phyloP scores from a whole-genome alignment of 2,888 invertebrate species.

The Tethea ocularis region DNA sequence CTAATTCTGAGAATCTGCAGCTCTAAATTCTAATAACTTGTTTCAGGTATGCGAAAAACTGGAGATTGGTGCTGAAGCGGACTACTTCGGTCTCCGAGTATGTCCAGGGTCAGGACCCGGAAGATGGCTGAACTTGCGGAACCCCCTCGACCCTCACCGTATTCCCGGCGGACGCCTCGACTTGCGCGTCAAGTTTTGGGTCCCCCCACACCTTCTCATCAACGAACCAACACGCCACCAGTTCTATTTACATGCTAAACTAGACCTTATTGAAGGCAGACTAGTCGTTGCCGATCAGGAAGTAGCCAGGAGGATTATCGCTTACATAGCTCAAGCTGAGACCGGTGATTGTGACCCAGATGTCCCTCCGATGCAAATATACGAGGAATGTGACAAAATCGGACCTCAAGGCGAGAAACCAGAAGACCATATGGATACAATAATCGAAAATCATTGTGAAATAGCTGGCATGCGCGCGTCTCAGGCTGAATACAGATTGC shows the following conservation, averaged over 20 bases:
- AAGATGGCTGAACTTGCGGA: slow-evolving; percentile 94
- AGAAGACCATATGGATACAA: slow-evolving; percentile 85
- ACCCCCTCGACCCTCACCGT: slow-evolving; percentile 90
- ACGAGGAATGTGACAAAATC: slow-evolving; percentile 86
- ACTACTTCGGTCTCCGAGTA: slow-evolving; percentile 93
- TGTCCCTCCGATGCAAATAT: slow-evolving; percentile 84
- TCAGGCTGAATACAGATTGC: slow-evolving; percentile 92
- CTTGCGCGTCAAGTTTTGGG: slow-evolving; percentile 94
- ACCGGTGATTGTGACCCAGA: slow-evolving; percentile 87
- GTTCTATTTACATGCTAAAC: slow-evolving; percentile 92
- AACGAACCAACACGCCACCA: slow-evolving; percentile 94
- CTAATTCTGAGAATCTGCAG: neutral
- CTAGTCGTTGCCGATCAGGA: slow-evolving; percentile 88
- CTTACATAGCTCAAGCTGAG: slow-evolving; percentile 90
- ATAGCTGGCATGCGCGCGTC: slow-evolving; percentile 86
- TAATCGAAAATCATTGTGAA: slow-evolving; percentile 86
- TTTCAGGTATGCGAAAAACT: slow-evolving; percentile 92
- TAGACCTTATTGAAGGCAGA: slow-evolving; percentile 89
- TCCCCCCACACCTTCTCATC: slow-evolving; percentile 93
- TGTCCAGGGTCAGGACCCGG: slow-evolving; percentile 86
- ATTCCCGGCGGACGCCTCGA: slow-evolving; percentile 87
- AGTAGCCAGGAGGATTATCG: slow-evolving; percentile 88
- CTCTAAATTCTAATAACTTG: slow-evolving; percentile 26
- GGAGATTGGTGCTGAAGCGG: slow-evolving; percentile 92
- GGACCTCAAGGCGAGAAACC: slow-evolving; percentile 85